Conservation (phyloP, 2,888 invertebrate genomes). For the Phania funesta region DNA sequence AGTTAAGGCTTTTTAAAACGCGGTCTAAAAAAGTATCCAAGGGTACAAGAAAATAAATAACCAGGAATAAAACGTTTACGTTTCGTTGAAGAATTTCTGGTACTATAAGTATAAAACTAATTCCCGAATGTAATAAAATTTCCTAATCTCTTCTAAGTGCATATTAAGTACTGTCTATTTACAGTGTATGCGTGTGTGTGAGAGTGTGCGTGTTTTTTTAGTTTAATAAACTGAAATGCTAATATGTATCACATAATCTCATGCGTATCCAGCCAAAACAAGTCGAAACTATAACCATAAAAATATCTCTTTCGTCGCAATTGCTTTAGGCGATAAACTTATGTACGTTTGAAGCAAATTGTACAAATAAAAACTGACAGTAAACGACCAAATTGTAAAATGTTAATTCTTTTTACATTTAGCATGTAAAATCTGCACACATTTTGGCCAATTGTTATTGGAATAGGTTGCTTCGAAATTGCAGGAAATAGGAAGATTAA, state of each 20-base stretch:
- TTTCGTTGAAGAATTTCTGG: no score
- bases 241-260: conserved; percentile 60
- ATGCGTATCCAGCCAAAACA: conserved; percentile 57
- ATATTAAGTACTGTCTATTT: conserved; percentile 40
- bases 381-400: conserved; percentile 5
- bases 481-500: conserved; percentile 37
- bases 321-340: conserved; percentile 42
- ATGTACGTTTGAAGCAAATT: neutral
- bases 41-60: no score
- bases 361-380: neutral
- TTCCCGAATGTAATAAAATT: conserved; percentile 27
- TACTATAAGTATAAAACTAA: no score
- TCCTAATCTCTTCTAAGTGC: conserved; percentile 59
- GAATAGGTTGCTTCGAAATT: conserved; percentile 16
- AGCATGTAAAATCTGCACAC: conserved; percentile 30
- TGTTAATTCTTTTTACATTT: neutral
- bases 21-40: no score
- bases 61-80: no score
- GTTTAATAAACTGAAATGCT: conserved; percentile 60
- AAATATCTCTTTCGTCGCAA: conserved; percentile 46
- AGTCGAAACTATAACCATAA: conserved; percentile 58
- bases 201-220: no score
- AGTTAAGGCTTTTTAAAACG: no score
- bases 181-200: no score
- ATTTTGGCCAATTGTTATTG: conserved; percentile 52